These are phyloP conservation scores for Drosophila sucinea DNA, from an alignment of 1,140 invertebrate species.

Conservation along the genomic window DNA sequence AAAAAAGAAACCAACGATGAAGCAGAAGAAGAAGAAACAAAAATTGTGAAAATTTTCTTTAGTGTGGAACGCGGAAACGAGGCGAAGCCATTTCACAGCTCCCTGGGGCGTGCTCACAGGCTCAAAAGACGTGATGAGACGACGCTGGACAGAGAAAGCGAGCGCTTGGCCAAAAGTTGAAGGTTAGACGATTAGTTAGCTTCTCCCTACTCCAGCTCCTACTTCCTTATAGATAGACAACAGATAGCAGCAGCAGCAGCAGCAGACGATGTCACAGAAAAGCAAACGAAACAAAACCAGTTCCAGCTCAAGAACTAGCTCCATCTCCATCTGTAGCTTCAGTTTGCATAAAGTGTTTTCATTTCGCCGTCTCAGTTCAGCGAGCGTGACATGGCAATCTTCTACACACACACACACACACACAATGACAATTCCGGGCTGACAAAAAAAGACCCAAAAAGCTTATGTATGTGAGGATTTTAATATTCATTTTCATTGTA, in stretches of 20 bases:
- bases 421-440: conserved; percentile 15
- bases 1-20: conserved; percentile 15
- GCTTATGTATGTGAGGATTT: conserved; percentile 41
- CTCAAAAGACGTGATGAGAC: conserved; percentile 56
- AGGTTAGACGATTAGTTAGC: conserved; percentile 57
- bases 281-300: neutral
- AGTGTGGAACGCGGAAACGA: conserved; percentile 35
- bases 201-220: conserved; percentile 14
- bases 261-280: conserved; percentile 34
- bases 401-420: conserved; percentile 20
- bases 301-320: conserved; percentile 10
- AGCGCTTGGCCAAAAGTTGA: conserved; percentile 57
- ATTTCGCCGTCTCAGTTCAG: conserved; percentile 72
- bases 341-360: conserved; percentile 65
- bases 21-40: conserved; percentile 37
- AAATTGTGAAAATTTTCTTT: conserved; percentile 70
- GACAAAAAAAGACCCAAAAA: conserved; percentile 19
- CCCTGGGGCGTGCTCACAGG: conserved; percentile 72
- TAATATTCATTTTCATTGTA: conserved; percentile 80
- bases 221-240: neutral
- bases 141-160: conserved; percentile 68
- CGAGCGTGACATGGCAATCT: conserved; percentile 78
- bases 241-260: neutral
- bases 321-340: conserved; percentile 23
- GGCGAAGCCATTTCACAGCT: conserved; percentile 74